A percentile compares a stretch with the other conserved stretches of the same genome.
Evolutionary conservation across 2,888 invertebrate genomes (phyloP).

Genomic region (Acleris cristana): DNA sequence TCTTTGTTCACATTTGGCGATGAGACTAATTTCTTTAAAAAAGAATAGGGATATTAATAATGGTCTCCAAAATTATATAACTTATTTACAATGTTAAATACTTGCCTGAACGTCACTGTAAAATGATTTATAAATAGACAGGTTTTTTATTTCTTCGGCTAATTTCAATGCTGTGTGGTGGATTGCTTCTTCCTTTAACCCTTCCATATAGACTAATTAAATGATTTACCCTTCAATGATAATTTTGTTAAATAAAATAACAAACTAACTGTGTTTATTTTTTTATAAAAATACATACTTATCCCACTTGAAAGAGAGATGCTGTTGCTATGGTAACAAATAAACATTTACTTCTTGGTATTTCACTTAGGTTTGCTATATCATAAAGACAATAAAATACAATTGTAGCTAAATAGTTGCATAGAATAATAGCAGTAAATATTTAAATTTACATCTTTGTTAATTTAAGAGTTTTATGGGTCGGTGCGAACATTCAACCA

Average conservation of each 20-base stretch:
- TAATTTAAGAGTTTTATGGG: no score
- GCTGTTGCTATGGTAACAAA: slow-evolving; percentile 61
- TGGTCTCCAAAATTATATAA: slow-evolving; percentile 7
- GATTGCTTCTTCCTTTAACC: slow-evolving; percentile 85
- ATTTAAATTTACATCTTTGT: no score
- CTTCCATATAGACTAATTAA: slow-evolving; percentile 70
- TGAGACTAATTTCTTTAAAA: slow-evolving; percentile 88
- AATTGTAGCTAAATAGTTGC: not conserved
- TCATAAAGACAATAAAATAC: not conserved
- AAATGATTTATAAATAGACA: slow-evolving; percentile 89
- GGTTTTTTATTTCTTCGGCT: slow-evolving; percentile 90
- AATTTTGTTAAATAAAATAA: slow-evolving; percentile 66
- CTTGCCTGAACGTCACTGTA: slow-evolving; percentile 91
- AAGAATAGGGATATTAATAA: slow-evolving; percentile 41
- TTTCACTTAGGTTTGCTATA: no score
- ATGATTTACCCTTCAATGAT: slow-evolving; percentile 45
- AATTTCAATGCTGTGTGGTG: slow-evolving; percentile 90
- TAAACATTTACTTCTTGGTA: slow-evolving; percentile 47
- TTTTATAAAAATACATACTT: slow-evolving; percentile 62
- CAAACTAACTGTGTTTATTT: slow-evolving; percentile 66
- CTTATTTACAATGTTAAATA: slow-evolving; percentile 22
- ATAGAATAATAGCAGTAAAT: no score
- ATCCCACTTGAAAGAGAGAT: slow-evolving; percentile 55
- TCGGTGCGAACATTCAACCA: no score
- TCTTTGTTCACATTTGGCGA: slow-evolving; percentile 89